Conservation (phyloP, 2,797 vertebrate genomes). For the Clarias pachynema region DNA sequence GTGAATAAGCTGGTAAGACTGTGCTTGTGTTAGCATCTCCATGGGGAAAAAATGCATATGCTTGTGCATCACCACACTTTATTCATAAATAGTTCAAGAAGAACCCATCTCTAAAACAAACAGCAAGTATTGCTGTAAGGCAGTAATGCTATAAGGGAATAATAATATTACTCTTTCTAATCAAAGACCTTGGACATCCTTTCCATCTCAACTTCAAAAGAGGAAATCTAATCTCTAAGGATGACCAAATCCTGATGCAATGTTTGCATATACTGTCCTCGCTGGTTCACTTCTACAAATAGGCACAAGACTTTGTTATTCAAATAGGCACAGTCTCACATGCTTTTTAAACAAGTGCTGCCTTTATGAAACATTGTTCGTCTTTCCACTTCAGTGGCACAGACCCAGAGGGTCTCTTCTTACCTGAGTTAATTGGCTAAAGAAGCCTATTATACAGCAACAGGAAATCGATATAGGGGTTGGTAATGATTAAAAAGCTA, state of each 20-base stretch:
- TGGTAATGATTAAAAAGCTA: conserved; percentile 49
- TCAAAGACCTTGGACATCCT: conserved; percentile 25
- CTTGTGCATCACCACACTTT: neutral
- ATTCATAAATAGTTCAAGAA: neutral
- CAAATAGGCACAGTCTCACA: conserved; percentile 27
- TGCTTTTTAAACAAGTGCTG: conserved; percentile 23
- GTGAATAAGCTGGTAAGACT: neutral
- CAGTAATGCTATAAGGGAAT: conserved; percentile 3
- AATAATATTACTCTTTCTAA: neutral
- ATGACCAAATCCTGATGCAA: conserved; percentile 46
- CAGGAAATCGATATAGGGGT: conserved; percentile 66
- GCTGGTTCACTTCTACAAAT: conserved; percentile 7
- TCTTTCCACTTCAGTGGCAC: conserved; percentile 34
- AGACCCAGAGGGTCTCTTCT: conserved; percentile 52
- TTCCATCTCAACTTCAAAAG: conserved; percentile 37
- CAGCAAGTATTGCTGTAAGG: neutral
- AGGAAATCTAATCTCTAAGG: conserved; percentile 11
- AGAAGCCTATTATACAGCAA: conserved; percentile 59
- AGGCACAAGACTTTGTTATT: conserved; percentile 31
- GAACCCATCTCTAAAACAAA: neutral
- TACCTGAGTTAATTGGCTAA: conserved; percentile 67
- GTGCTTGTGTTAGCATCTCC: neutral
- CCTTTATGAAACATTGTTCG: conserved; percentile 33
- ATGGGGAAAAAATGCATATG: neutral
- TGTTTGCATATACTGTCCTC: conserved; percentile 18